Evolutionary conservation across 2,797 vertebrate species (phyloP).

Genomic region (Enoplosus armatus): DNA sequence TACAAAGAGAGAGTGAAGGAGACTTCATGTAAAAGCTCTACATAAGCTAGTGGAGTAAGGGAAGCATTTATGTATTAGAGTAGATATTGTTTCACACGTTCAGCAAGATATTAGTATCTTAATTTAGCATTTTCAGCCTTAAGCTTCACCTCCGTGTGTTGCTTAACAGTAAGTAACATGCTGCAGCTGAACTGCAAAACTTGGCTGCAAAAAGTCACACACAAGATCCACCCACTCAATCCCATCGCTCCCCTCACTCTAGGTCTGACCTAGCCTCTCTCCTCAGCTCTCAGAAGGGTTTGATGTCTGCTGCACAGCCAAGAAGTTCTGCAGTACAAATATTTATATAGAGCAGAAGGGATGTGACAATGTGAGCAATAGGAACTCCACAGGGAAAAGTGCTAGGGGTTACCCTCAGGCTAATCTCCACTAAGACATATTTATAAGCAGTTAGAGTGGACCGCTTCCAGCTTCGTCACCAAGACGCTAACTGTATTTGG

Average conservation of each 20-base stretch:
- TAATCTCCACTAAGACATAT: slow-evolving; percentile 75
- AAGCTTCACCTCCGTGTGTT: slow-evolving; percentile 22
- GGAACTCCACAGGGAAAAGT: slow-evolving; percentile 56
- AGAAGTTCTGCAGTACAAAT: slow-evolving; percentile 66
- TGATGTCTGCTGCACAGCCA: slow-evolving; percentile 48
- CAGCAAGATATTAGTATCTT: neutral
- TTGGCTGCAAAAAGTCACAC: slow-evolving; percentile 28
- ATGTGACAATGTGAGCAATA: slow-evolving; percentile 68
- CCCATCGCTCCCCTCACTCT: slow-evolving; percentile 15
- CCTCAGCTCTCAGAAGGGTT: slow-evolving; percentile 38
- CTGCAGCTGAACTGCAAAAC: slow-evolving; percentile 38
- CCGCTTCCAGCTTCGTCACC: slow-evolving; percentile 55
- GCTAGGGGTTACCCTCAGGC: slow-evolving; percentile 57
- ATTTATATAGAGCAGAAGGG: slow-evolving; percentile 73
- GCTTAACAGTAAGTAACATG: slow-evolving; percentile 35
- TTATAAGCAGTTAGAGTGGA: slow-evolving; percentile 74
- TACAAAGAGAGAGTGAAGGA: neutral
- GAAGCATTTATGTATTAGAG: neutral
- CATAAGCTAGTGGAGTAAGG: neutral
- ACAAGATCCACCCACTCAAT: slow-evolving; percentile 29
- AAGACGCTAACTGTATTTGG: slow-evolving; percentile 60
- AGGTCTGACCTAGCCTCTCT: slow-evolving; percentile 27
- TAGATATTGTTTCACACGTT: neutral
- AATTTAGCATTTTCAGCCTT: neutral
- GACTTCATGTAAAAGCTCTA: neutral